These are phyloP conservation scores for Eunapius fragilis DNA, from an alignment of 37 sponge, comb jelly and placozoan genomes.

Conservation along the genomic window DNA sequence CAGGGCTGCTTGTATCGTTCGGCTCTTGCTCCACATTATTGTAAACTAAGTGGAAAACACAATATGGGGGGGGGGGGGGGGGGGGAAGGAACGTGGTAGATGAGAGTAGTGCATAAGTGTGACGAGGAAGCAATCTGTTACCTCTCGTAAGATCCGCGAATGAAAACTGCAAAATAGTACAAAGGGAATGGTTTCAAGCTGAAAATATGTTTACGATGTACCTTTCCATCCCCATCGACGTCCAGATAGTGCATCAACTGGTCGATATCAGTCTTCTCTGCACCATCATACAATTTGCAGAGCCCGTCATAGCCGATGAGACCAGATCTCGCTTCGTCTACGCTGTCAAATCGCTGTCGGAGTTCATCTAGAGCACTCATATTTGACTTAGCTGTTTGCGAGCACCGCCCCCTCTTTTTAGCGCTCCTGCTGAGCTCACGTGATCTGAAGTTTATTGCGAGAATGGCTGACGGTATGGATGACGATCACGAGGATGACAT, in stretches of 20 bases:
- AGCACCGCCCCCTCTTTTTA: neutral
- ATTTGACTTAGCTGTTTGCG: neutral
- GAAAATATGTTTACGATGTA: neutral
- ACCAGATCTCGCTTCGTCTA: conserved; percentile 45
- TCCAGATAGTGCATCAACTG: conserved; percentile 58
- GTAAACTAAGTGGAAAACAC: no score
- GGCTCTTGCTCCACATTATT: neutral
- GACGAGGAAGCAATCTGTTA: neutral
- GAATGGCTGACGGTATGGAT: neutral
- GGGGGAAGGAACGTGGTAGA: neutral
- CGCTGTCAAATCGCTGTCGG: conserved; percentile 18
- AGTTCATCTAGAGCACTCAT: conserved; percentile 13
- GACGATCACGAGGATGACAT: neutral
- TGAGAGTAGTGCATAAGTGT: neutral
- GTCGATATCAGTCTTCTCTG: conserved; percentile 21
- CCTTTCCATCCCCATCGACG: conserved; percentile 71
- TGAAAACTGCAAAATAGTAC: neutral
- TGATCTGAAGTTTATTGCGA: neutral
- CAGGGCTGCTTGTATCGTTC: neutral
- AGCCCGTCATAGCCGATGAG: conserved; percentile 48
- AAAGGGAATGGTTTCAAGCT: no score
- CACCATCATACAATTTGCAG: conserved; percentile 13
- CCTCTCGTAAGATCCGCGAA: neutral
- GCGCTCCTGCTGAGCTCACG: neutral
- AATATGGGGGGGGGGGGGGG: neutral